phyloP scores from a whole-genome alignment of 2,113 vertebrate species.

The Salminus brasiliensis region DNA sequence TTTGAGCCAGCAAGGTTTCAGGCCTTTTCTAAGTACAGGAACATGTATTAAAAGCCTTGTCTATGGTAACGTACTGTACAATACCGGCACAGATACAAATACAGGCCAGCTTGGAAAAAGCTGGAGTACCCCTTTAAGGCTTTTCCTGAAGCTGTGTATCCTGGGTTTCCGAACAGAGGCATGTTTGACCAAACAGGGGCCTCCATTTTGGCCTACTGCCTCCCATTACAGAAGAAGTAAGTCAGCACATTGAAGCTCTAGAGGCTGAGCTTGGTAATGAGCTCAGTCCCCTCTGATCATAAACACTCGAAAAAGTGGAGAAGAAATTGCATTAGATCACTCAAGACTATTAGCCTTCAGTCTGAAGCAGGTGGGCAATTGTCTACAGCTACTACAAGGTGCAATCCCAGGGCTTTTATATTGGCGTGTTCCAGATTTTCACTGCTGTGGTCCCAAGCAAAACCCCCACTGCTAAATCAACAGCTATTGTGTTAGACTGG shows the following conservation, averaged over 20 bases:
- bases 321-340: background rate
- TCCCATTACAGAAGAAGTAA: background rate
- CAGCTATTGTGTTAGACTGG: background rate
- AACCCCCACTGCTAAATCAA: background rate
- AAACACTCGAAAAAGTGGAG: background rate
- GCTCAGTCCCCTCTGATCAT: background rate
- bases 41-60: too few species aligned
- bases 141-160: too few species aligned
- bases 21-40: too few species aligned
- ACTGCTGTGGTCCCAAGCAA: background rate
- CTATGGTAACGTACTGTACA: too few species aligned
- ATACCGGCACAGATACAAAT: too few species aligned
- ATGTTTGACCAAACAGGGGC: background rate
- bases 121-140: too few species aligned
- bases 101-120: too few species aligned
- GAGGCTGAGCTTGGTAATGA: background rate
- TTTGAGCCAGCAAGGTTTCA: too few species aligned
- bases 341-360: background rate
- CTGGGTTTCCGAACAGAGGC: background rate
- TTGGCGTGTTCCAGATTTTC: background rate
- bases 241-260: too few species aligned
- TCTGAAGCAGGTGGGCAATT: background rate
- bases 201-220: background rate
- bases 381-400: background rate
- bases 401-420: background rate